A percentile compares a stretch with the other conserved stretches of the same genome.
Evolutionary conservation across 2,797 vertebrate genomes (phyloP).

Genomic region (Capromys pilorides): DNA sequence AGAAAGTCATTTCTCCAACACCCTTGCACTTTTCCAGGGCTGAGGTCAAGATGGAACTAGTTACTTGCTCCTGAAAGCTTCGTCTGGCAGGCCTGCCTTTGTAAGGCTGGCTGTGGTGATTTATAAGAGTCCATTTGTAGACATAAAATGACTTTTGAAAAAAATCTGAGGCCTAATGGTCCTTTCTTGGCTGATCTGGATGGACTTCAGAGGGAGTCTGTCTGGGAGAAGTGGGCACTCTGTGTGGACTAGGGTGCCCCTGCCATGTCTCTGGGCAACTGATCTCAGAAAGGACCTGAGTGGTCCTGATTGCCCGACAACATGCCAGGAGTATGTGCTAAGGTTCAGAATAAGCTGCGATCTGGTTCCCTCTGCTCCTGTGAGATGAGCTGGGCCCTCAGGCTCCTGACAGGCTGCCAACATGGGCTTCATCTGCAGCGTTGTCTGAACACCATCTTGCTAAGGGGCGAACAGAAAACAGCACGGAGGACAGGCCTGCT

Average conservation of each 20-base stretch:
- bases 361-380: background rate
- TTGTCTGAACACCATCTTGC: conserved; percentile 3
- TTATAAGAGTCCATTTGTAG: background rate
- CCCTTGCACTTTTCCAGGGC: background rate
- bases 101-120: background rate
- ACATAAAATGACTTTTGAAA: conserved; percentile 7
- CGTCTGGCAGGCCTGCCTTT: background rate
- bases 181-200: background rate
- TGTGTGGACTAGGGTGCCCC: background rate
- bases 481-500: background rate
- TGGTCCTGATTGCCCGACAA: background rate
- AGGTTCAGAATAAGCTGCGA: background rate
- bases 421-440: background rate
- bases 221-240: background rate
- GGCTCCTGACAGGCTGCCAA: conserved; percentile 54
- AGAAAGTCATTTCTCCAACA: background rate
- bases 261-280: background rate
- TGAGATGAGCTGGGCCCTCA: background rate
- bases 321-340: rapidly evolving
- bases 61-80: background rate
- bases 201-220: background rate
- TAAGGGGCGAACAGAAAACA: conserved; percentile 5
- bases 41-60: background rate
- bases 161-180: background rate
- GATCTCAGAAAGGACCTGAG: conserved; percentile 2